Evolutionary conservation across 1,140 invertebrate species (phyloP).

Genomic region (Drosophila orena): DNA sequence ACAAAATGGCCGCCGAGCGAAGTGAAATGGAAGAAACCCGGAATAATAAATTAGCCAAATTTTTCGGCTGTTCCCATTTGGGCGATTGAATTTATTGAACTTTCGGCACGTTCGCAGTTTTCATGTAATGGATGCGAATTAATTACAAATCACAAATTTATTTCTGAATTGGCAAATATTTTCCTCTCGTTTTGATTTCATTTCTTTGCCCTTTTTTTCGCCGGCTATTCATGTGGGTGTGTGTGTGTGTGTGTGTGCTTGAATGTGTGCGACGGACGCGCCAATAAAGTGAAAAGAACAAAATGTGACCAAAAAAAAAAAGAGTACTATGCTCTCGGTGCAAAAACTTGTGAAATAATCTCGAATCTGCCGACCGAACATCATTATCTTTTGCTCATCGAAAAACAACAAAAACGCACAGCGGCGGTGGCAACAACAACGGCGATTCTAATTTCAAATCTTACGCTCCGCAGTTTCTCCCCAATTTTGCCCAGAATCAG

Average conservation of each 20-base stretch:
- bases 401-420: constrained; percentile 2
- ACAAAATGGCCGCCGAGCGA: constrained; percentile 25
- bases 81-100: constrained; percentile 9
- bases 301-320: constrained; percentile 5
- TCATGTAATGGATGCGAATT: constrained; percentile 21
- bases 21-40: constrained; percentile 19
- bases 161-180: constrained; percentile 33
- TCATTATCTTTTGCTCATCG: constrained; percentile 23
- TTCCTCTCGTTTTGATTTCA: constrained; percentile 21
- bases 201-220: constrained; percentile 7
- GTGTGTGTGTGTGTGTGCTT: constrained; percentile 14
- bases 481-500: constrained; percentile 66
- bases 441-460: constrained; percentile 6
- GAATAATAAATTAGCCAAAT: constrained; percentile 34
- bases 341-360: constrained; percentile 73
- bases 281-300: constrained; percentile 46
- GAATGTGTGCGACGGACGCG: constrained; percentile 37
- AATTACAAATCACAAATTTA: constrained; percentile 39
- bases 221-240: constrained; percentile 57
- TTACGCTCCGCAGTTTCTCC: constrained; percentile 68
- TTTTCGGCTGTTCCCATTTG: not conserved
- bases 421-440: not conserved
- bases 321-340: constrained; percentile 37
- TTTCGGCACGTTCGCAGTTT: constrained; percentile 30
- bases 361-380: constrained; percentile 10